phyloP scores from a whole-genome alignment of 2,113 vertebrate genomes.

The Dromas ardeola region DNA sequence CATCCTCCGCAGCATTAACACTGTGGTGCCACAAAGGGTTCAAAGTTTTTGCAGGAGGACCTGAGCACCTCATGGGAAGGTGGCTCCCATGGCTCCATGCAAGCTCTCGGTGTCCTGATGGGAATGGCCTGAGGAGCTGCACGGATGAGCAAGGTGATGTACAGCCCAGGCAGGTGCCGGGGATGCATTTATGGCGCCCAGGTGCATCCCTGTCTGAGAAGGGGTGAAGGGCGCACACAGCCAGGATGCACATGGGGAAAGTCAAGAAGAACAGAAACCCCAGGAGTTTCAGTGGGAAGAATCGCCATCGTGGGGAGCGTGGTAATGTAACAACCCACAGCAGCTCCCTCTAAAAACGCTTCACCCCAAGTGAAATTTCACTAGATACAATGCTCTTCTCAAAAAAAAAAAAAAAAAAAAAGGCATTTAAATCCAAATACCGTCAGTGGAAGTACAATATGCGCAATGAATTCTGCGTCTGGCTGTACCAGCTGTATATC shows the following conservation, averaged over 20 bases:
- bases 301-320: fast-evolving
- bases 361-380: background rate
- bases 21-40: fast-evolving
- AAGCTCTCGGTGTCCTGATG: fast-evolving
- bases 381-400: background rate
- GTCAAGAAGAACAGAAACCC: background rate
- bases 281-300: background rate
- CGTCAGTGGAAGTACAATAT: background rate
- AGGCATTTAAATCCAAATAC: background rate
- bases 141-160: fast-evolving
- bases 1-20: background rate
- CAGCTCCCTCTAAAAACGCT: background rate
- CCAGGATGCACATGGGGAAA: fast-evolving
- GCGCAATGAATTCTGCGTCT: background rate
- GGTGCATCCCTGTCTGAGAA: background rate
- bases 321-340: background rate
- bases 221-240: background rate
- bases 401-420: background rate
- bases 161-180: background rate
- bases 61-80: background rate
- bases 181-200: background rate
- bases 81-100: background rate
- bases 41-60: background rate
- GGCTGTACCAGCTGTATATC: background rate
- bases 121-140: fast-evolving